These are phyloP conservation scores for Abramis brama DNA, from an alignment of 2,113 vertebrate species.

Conservation along the genomic window DNA sequence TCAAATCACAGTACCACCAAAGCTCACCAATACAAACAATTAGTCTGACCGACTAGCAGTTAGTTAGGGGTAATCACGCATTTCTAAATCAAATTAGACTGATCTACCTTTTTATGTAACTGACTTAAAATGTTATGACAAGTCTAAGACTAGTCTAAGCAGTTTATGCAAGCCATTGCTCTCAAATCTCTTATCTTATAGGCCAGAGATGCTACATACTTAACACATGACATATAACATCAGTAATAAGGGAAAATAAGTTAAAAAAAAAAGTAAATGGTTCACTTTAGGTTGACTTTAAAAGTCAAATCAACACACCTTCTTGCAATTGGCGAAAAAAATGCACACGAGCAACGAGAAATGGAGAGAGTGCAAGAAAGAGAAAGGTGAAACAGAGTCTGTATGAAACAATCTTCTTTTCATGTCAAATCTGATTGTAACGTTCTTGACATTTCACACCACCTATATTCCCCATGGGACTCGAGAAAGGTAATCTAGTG, in stretches of 20 bases:
- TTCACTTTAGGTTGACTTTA: not conserved
- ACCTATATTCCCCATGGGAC: conserved; percentile 58
- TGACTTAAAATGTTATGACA: not conserved
- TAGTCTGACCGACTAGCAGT: not conserved
- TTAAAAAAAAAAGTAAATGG: not conserved
- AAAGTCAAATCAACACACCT: conserved; percentile 51
- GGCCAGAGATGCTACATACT: not conserved
- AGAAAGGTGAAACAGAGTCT: not conserved
- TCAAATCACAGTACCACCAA: conserved; percentile 58
- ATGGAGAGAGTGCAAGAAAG: conserved; percentile 26
- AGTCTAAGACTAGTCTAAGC: no score
- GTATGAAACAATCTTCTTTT: conserved; percentile 70
- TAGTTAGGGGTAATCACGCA: not conserved
- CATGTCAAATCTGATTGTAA: conserved; percentile 72
- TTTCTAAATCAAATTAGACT: not conserved
- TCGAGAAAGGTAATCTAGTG: conserved; percentile 64
- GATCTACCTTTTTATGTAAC: not conserved
- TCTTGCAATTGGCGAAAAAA: not conserved
- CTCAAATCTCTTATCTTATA: not conserved
- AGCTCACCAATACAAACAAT: not conserved
- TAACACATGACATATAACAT: not conserved
- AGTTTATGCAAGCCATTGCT: not conserved
- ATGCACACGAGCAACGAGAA: conserved; percentile 56
- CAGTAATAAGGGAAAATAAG: not conserved
- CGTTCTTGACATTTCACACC: conserved; percentile 74